phyloP scores from a whole-genome alignment of 2,113 vertebrate species.

The Sander vitreus region DNA sequence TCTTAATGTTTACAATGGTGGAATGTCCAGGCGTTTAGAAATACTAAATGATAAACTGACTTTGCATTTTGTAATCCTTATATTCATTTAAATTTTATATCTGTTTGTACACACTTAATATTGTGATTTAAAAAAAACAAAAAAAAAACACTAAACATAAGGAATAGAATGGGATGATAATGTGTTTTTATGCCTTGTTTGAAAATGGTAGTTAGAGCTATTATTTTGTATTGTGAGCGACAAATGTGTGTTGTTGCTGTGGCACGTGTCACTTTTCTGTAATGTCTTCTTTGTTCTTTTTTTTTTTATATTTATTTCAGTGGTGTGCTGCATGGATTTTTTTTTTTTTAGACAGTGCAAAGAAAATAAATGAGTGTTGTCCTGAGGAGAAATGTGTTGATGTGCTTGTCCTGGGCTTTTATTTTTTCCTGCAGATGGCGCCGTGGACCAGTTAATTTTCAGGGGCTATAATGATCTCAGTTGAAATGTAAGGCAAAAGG shows the following conservation, averaged over 20 bases:
- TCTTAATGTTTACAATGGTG: constrained; percentile 68
- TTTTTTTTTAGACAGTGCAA: constrained; percentile 35
- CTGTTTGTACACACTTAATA: constrained; percentile 49
- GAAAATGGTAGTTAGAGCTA: constrained; percentile 25
- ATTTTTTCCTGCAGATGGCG: constrained; percentile 58
- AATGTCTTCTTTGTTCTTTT: background rate
- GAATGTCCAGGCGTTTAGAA: constrained; percentile 57
- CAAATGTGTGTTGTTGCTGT: constrained; percentile 48
- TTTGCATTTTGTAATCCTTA: constrained; percentile 43
- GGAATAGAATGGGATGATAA: background rate
- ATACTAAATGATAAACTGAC: constrained; percentile 45
- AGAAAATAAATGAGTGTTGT: constrained; percentile 54
- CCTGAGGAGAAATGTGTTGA: background rate
- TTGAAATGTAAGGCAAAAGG: background rate
- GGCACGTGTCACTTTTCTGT: constrained; percentile 38
- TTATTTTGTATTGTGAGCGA: constrained; percentile 51
- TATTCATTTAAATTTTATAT: constrained; percentile 61
- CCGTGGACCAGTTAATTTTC: constrained; percentile 1
- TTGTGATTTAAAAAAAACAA: constrained; percentile 53
- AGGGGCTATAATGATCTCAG: background rate
- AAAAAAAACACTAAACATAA: constrained; percentile 14
- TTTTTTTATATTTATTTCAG: constrained; percentile 42
- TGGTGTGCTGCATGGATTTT: constrained; percentile 64
- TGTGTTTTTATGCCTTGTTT: constrained; percentile 36
- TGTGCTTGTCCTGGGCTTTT: background rate